These are phyloP conservation scores for Xyrauchen texanus DNA, from an alignment of 2,113 vertebrate species.

Conservation along the genomic window DNA sequence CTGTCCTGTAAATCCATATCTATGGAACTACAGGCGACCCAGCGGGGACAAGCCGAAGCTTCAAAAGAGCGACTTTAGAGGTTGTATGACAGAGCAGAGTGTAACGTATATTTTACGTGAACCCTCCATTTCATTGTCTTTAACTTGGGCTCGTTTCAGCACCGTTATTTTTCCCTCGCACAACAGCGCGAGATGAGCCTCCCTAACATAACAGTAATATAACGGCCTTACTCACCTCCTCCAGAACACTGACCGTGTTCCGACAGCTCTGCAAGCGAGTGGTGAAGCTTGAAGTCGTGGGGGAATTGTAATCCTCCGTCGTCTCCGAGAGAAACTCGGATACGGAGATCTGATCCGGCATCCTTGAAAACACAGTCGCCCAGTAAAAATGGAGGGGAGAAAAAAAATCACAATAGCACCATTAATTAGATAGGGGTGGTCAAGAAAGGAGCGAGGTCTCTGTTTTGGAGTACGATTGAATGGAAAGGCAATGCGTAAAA, in stretches of 20 bases:
- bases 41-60: background rate
- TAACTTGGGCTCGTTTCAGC: background rate
- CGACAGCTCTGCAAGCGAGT: slow-evolving; percentile 98
- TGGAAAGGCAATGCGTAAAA: background rate
- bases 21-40: background rate
- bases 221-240: slow-evolving; percentile 84
- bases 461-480: background rate
- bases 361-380: slow-evolving; percentile 68
- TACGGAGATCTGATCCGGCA: slow-evolving; percentile 91
- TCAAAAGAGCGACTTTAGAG: background rate
- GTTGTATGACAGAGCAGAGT: background rate
- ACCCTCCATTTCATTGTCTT: too few species aligned
- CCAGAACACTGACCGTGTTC: slow-evolving; percentile 93
- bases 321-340: slow-evolving; percentile 97
- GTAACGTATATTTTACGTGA: too few species aligned
- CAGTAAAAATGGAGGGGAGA: slow-evolving; percentile 41
- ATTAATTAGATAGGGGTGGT: slow-evolving; percentile 41
- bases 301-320: slow-evolving; percentile 99
- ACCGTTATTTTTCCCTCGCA: slow-evolving; percentile 13
- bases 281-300: slow-evolving; percentile 96
- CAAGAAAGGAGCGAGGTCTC: slow-evolving; percentile 5
- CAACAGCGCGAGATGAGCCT: slow-evolving; percentile 6
- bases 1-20: background rate
- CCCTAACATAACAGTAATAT: slow-evolving; percentile 22
- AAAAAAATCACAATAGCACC: slow-evolving; percentile 44